These are phyloP conservation scores for Glyphotaelius pellucidus DNA, from an alignment of 2,888 invertebrate species.

Conservation along the genomic window DNA sequence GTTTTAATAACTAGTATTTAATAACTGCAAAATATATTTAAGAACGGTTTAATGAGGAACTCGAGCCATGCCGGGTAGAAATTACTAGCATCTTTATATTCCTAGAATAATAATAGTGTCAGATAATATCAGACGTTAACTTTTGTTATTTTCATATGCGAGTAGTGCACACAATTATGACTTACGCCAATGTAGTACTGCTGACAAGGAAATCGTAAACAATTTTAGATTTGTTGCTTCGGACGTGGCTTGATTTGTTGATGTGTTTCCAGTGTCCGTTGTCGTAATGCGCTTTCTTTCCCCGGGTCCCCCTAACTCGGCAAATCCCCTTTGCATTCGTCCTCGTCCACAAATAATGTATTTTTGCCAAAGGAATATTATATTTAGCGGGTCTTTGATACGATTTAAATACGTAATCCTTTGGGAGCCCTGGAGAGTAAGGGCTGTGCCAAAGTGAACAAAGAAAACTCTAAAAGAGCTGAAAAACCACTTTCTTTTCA, in stretches of 20 bases:
- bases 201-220: neutral
- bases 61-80: too few species aligned
- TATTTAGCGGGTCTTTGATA: slow-evolving; percentile 65
- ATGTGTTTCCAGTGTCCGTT: neutral
- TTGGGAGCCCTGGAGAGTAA: neutral
- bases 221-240: neutral
- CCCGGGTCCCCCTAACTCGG: neutral
- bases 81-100: too few species aligned
- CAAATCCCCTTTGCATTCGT: slow-evolving; percentile 55
- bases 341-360: slow-evolving; percentile 72
- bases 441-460: neutral
- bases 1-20: too few species aligned
- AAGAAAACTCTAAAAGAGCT: too few species aligned
- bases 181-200: neutral
- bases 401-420: slow-evolving; percentile 65
- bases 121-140: too few species aligned
- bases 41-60: too few species aligned
- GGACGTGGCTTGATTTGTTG: neutral
- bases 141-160: too few species aligned
- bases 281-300: slow-evolving; percentile 28
- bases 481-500: too few species aligned
- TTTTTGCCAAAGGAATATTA: slow-evolving; percentile 61
- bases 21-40: too few species aligned
- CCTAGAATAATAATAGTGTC: too few species aligned
- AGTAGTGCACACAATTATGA: too few species aligned